Base-by-base conservation (phyloP, 2,797 vertebrate genomes). In the Acropternis orthonyx region DNA sequence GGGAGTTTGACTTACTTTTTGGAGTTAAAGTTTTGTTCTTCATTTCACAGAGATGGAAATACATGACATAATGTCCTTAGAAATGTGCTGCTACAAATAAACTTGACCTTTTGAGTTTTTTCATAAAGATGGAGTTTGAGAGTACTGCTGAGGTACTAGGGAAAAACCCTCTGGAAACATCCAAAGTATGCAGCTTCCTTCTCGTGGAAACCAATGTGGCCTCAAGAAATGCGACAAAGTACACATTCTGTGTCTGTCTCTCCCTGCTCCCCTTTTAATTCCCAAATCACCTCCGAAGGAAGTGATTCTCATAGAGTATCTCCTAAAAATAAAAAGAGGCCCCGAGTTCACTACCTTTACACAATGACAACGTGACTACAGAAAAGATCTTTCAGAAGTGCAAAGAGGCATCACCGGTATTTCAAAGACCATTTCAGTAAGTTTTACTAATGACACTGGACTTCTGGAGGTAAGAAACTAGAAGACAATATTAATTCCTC, bases 11-110 rank as follows among this genome's bases (percentile, higher is more conserved):
- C 51, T 78, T 62, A 78, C 17, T 78, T 92, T 78, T 21, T 77
- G 48, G 52, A 83, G 44, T 61, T 67, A 21, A 73, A 48, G 16
- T 51, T 37, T 22, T 34, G 20, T 18, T 89, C 39, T 72, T 75
- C 26, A 18, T 84, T 94, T 88, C 81, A 75, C 27, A 52, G 39
- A 78, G 51, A 51, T 51, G 37, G 72, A 91, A 94, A 95, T 66
- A 78, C 5, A 27, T 84, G 36, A 94, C 0, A 6, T 56, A 92
- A 84, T 63, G 36, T 59, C 73, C 17, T 84, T n/a, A 73, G 23
- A 96, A 95, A 93, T n/a, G 46, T 41, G 30, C 43, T 81, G 54
- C 36, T 86, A 86, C 10, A 28, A 90, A 95, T 81, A 93, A 75
- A 85, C 61, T 75, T 91, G 68, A 83, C 36, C 73, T 63, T 66